A percentile compares a stretch with the other conserved stretches of the same genome.
Evolutionary conservation across 2,888 invertebrate genomes (phyloP).

Genomic region (Stratiomys singularior): DNA sequence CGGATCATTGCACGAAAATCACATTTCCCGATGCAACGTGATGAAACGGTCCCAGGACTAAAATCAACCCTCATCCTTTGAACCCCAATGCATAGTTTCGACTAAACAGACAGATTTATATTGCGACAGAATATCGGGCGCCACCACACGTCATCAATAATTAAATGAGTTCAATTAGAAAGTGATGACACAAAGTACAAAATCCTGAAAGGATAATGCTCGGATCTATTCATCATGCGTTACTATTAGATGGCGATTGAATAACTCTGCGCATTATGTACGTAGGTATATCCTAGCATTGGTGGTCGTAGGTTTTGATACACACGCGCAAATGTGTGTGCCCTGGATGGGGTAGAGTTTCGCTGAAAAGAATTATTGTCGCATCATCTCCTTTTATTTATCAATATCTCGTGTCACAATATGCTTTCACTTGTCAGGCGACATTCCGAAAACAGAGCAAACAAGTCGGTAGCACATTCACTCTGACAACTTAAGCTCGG

Average conservation of each 20-base stretch:
- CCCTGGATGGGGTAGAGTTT: no score
- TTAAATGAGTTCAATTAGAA: slow-evolving; percentile 40
- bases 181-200: slow-evolving; percentile 34
- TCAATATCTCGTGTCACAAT: slow-evolving; percentile 24
- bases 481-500: slow-evolving; percentile 7
- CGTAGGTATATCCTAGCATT: no score
- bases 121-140: no score
- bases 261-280: background rate
- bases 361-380: slow-evolving; percentile 3
- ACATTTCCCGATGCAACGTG: no score
- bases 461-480: background rate
- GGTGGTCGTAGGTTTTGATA: background rate
- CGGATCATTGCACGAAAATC: no score
- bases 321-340: background rate
- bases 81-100: no score
- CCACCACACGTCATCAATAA: slow-evolving; percentile 23
- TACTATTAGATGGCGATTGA: background rate
- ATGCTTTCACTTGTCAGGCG: slow-evolving; percentile 16
- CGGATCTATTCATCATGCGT: background rate
- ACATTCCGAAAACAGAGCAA: background rate
- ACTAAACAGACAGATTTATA: no score
- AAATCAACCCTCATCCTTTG: no score
- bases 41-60: no score
- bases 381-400: slow-evolving; percentile 7
- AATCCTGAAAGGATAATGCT: slow-evolving; percentile 31